Conservation (phyloP, 2,113 vertebrate species). For the Aspidoscelis tigris region DNA sequence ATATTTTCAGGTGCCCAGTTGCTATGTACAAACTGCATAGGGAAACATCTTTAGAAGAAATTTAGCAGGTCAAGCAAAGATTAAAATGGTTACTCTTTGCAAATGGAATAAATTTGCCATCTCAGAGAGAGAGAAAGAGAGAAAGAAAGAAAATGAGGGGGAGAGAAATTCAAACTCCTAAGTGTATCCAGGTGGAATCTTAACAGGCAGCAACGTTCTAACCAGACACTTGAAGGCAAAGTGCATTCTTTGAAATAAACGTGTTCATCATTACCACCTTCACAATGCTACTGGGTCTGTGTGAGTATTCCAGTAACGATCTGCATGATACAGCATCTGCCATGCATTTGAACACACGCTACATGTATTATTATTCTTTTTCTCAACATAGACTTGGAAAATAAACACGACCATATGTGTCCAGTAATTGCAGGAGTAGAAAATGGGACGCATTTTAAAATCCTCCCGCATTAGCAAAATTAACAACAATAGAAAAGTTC, state of each 20-base stretch:
- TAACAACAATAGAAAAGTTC: constrained; percentile 38
- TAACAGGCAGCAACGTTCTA: constrained; percentile 54
- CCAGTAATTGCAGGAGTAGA: constrained; percentile 3
- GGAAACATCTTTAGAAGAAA: constrained; percentile 47
- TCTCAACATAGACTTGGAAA: constrained; percentile 23
- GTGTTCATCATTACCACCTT: constrained; percentile 57
- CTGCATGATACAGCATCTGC: constrained; percentile 50
- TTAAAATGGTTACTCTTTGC: constrained; percentile 50
- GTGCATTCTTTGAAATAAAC: constrained; percentile 62
- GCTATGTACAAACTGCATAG: constrained; percentile 34
- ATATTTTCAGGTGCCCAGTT: constrained; percentile 58
- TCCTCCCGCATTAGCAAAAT: constrained; percentile 21
- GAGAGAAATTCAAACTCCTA: constrained; percentile 47
- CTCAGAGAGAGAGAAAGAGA: constrained; percentile 52
- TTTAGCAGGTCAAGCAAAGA: constrained; percentile 50
- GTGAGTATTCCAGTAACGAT: constrained; percentile 49
- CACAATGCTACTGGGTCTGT: constrained; percentile 55
- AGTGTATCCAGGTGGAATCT: constrained; percentile 46
- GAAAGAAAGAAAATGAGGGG: neutral
- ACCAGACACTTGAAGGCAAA: constrained; percentile 34
- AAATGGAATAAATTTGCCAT: constrained; percentile 54
- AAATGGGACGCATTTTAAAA: constrained; percentile 7
- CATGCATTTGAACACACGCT: constrained; percentile 55
- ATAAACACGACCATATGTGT: constrained; percentile 23
- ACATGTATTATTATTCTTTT: constrained; percentile 47